A percentile compares a stretch with the other conserved stretches of the same genome.
Conservation (phyloP, 2,888 invertebrate species). For the Criorhina ranunculi region DNA sequence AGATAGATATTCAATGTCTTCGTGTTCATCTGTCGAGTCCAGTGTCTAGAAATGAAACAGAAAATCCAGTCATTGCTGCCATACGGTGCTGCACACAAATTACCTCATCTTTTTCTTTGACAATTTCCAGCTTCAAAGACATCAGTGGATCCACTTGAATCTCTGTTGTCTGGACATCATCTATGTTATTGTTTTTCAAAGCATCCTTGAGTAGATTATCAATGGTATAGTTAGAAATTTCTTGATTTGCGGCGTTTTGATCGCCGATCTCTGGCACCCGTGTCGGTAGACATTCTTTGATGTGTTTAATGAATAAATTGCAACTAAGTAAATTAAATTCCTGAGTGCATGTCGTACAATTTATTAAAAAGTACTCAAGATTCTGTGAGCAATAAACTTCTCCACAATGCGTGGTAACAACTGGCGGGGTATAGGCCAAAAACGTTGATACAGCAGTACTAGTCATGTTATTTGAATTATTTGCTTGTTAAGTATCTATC, state of each 20-base stretch:
- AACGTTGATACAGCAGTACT: conserved; percentile 5
- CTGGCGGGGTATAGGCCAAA: not conserved
- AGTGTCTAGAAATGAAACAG: not conserved
- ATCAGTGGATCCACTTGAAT: conserved; percentile 2
- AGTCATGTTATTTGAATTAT: conserved; percentile 21
- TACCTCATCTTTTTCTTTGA: conserved; percentile 9
- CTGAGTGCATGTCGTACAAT: conserved; percentile 8
- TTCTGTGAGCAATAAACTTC: conserved; percentile 25
- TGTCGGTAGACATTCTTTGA: conserved; percentile 18
- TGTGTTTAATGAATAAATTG: conserved; percentile 44
- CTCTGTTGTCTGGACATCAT: not conserved
- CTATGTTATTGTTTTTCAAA: conserved; percentile 5
- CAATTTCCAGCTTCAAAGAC: conserved; percentile 12
- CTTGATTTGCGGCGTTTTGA: not conserved
- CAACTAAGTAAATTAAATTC: conserved; percentile 45
- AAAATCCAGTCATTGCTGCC: not conserved
- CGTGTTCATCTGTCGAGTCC: not conserved
- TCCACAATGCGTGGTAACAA: conserved; percentile 16
- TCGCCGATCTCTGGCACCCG: not conserved
- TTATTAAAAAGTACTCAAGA: conserved; percentile 24
- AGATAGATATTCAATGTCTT: conserved; percentile 27
- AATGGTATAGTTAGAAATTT: conserved; percentile 1
- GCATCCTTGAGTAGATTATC: not conserved
- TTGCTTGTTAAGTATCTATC: not conserved
- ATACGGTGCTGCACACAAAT: not conserved